Percentiles rank a stretch among this genome's conserved stretches.
Conservation (phyloP, 1,140 invertebrate genomes). For the Chrysoperla carnea region DNA sequence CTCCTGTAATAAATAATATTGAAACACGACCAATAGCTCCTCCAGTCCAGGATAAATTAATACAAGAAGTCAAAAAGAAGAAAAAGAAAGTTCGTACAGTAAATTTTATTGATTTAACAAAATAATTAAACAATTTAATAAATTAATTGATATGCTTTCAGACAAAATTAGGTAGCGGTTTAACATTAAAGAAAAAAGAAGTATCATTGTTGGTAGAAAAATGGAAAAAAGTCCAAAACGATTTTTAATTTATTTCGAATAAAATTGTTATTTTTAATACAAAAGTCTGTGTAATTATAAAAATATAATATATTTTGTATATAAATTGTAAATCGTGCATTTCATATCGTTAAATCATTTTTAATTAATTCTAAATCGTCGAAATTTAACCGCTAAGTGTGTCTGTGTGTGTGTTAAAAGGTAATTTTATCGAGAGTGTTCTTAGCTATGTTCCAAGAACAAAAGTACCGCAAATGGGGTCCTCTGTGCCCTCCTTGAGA, state of each 20-base stretch:
- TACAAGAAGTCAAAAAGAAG: conserved; percentile 26
- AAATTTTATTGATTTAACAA: not conserved
- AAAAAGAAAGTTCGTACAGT: conserved; percentile 20
- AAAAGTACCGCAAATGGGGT: too few species aligned
- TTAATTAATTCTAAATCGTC: too few species aligned
- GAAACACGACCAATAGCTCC: not conserved
- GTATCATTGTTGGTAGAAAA: conserved; percentile 52
- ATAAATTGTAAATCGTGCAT: conserved; percentile 1
- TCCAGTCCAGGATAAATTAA: not conserved
- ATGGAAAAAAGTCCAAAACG: conserved; percentile 52
- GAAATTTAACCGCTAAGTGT: too few species aligned
- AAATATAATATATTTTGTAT: conserved; percentile 5
- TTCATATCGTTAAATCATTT: too few species aligned
- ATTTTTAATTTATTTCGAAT: conserved; percentile 25
- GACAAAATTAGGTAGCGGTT: conserved; percentile 33
- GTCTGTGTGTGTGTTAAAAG: too few species aligned
- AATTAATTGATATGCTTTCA: conserved; percentile 14
- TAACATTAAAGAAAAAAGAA: conserved; percentile 51
- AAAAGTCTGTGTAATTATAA: conserved; percentile 4
- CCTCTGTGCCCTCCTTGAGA: too few species aligned
- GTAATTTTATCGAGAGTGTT: too few species aligned
- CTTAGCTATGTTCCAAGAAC: too few species aligned
- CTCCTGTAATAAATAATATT: not conserved
- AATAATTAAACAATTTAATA: conserved; percentile 2
- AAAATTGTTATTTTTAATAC: conserved; percentile 5